phyloP scores from a whole-genome alignment of 2,888 invertebrate genomes.

The Rugalucina vietnamica region DNA sequence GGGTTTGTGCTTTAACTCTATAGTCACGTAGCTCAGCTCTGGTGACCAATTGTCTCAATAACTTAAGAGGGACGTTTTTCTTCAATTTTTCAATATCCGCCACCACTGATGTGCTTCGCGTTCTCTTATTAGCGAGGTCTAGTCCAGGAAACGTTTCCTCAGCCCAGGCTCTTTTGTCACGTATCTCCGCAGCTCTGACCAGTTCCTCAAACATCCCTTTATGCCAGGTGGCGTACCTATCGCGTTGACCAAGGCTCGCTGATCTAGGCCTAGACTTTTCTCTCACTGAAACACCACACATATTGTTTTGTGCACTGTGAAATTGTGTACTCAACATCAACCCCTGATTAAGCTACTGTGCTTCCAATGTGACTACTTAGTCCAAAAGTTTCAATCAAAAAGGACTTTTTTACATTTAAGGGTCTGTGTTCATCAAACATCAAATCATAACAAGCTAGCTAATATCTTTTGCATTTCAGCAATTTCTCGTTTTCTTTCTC shows the following conservation, averaged over 20 bases:
- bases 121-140: slow-evolving; percentile 30
- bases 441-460: no score
- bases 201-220: slow-evolving; percentile 47
- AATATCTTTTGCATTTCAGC: no score
- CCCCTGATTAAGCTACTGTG: not conserved
- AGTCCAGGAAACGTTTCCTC: slow-evolving; percentile 52
- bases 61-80: slow-evolving; percentile 44
- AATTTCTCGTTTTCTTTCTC: no score
- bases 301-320: not conserved
- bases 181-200: slow-evolving; percentile 44
- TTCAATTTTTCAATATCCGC: slow-evolving; percentile 49
- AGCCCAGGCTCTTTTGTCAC: slow-evolving; percentile 54
- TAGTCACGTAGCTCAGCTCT: slow-evolving; percentile 58
- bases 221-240: slow-evolving; percentile 47
- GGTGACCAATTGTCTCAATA: slow-evolving; percentile 48
- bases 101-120: slow-evolving; percentile 37
- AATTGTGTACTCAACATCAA: not conserved
- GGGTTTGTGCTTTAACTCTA: slow-evolving; percentile 48
- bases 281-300: not conserved
- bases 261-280: not conserved
- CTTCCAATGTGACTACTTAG: not conserved
- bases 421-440: no score
- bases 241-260: not conserved
- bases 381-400: not conserved
- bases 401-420: not conserved